Conservation (phyloP, 2,113 vertebrate genomes). For the Charina bottae region DNA sequence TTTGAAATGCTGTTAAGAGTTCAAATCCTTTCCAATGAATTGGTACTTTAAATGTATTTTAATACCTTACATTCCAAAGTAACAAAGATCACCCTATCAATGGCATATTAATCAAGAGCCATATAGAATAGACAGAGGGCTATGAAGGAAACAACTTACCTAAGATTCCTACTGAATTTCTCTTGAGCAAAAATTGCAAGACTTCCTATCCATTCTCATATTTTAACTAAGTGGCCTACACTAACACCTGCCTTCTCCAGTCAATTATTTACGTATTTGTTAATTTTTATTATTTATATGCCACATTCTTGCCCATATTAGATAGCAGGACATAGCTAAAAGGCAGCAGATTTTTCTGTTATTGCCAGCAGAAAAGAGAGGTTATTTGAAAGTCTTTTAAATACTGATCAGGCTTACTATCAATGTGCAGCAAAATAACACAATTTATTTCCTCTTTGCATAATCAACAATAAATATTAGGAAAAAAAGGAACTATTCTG, state of each 20-base stretch:
- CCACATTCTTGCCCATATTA: not conserved
- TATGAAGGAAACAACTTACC: not conserved
- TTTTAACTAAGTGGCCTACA: not conserved
- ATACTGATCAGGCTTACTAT: not conserved
- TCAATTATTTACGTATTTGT: not conserved
- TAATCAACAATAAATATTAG: not conserved
- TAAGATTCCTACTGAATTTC: not conserved
- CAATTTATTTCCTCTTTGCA: not conserved
- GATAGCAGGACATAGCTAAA: not conserved
- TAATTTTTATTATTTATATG: not conserved
- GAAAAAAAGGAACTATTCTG: not conserved
- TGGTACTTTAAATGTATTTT: no score
- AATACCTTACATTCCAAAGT: no score
- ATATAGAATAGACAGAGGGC: not conserved
- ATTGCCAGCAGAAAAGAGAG: conserved; percentile 21
- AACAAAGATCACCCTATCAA: not conserved
- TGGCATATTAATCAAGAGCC: not conserved
- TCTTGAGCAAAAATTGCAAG: not conserved
- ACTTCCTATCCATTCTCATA: not conserved
- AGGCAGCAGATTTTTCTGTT: not conserved
- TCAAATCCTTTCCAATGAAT: not conserved
- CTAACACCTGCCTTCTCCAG: not conserved
- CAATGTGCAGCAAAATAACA: conserved; percentile 10
- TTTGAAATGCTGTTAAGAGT: not conserved
- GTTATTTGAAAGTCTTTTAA: not conserved